phyloP scores from a whole-genome alignment of 2,888 invertebrate genomes.

The Pycnomerus fuliginosus region DNA sequence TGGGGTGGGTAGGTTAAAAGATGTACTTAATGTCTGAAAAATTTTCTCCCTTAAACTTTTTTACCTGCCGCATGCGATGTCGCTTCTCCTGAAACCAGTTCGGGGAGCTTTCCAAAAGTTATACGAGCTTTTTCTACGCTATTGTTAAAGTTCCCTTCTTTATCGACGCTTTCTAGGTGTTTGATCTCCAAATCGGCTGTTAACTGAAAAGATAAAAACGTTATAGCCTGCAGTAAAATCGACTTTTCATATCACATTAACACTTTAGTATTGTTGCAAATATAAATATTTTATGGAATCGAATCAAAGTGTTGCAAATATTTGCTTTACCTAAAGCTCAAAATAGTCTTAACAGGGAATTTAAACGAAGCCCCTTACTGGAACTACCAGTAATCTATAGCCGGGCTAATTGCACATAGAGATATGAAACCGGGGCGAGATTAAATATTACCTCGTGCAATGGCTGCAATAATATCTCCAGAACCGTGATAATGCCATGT shows the following conservation, averaged over 20 bases:
- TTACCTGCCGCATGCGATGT: constrained; percentile 61
- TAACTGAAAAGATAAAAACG: constrained; percentile 37
- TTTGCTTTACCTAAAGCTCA: not conserved
- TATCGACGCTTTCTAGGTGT: constrained; percentile 48
- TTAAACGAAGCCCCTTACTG: not conserved
- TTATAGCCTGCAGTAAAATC: constrained; percentile 1
- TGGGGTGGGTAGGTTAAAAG: too few species aligned
- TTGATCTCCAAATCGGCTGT: constrained; percentile 39
- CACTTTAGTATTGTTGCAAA: too few species aligned
- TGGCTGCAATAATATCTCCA: constrained; percentile 27
- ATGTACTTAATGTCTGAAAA: constrained; percentile 60
- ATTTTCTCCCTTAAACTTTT: not conserved
- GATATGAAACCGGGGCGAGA: constrained; percentile 33
- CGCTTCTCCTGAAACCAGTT: constrained; percentile 61
- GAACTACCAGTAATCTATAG: constrained; percentile 34
- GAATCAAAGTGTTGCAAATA: too few species aligned
- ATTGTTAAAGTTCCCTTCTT: constrained; percentile 60
- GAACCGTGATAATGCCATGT: constrained; percentile 1
- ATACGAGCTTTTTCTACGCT: constrained; percentile 61
- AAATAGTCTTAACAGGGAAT: not conserved
- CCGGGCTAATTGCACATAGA: constrained; percentile 36
- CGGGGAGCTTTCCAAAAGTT: constrained; percentile 62
- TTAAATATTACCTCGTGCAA: constrained; percentile 36
- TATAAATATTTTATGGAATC: not conserved
- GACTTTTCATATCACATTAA: constrained; percentile 1